Evolutionary conservation across 2,888 invertebrate species (phyloP).

Genomic region (Entomobrya multifasciata): DNA sequence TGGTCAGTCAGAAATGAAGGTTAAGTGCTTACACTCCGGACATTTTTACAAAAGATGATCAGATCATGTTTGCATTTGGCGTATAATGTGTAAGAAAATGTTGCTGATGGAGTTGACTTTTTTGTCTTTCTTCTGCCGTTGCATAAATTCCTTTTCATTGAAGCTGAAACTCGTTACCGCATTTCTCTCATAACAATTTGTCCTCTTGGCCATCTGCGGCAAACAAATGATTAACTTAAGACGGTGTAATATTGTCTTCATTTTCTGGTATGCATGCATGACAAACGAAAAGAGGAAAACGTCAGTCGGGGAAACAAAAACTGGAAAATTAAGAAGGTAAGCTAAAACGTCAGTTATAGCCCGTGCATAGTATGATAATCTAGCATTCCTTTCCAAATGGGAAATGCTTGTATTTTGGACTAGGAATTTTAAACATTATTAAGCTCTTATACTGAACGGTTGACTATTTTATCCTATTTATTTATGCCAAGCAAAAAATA

Average conservation of each 20-base stretch:
- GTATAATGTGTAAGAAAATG: background rate
- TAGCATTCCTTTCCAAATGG: slow-evolving; percentile 67
- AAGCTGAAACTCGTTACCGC: slow-evolving; percentile 64
- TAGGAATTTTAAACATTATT: slow-evolving; percentile 35
- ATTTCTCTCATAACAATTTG: slow-evolving; percentile 65
- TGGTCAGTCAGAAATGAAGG: background rate
- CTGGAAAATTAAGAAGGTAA: slow-evolving; percentile 15
- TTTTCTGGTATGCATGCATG: slow-evolving; percentile 40
- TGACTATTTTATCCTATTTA: too few relatives aligned
- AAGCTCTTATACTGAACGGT: too few relatives aligned
- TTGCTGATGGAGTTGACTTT: background rate
- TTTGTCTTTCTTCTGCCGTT: background rate
- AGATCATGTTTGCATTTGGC: slow-evolving; percentile 48
- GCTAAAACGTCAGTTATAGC: background rate
- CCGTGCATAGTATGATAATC: background rate
- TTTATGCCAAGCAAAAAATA: too few relatives aligned
- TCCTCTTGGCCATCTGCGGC: slow-evolving; percentile 65
- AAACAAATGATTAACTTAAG: slow-evolving; percentile 21
- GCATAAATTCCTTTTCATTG: slow-evolving; percentile 20
- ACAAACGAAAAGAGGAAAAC: background rate
- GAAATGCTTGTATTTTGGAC: slow-evolving; percentile 54
- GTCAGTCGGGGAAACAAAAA: slow-evolving; percentile 30
- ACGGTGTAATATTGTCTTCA: slow-evolving; percentile 45
- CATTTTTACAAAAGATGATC: slow-evolving; percentile 22
- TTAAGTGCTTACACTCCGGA: background rate